Evolutionary conservation across 2,113 vertebrate genomes (phyloP).

Genomic region (Paracyprichromis sp.): DNA sequence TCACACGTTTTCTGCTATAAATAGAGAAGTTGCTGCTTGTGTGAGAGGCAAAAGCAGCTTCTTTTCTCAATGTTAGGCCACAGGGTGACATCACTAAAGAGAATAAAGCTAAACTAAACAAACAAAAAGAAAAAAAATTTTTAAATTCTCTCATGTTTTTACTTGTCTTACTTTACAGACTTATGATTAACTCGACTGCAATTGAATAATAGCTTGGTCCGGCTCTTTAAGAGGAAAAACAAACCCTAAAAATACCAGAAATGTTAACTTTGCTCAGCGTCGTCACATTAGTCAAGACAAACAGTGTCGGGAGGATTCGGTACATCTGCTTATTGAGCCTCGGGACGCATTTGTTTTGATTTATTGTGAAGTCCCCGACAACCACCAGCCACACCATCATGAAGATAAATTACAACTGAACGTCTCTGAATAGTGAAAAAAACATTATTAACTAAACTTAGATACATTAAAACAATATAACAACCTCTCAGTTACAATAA

Average conservation of each 20-base stretch:
- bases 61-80: neutral
- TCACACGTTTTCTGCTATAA: neutral
- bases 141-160: neutral
- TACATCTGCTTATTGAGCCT: neutral
- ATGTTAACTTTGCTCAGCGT: neutral
- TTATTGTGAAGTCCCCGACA: neutral
- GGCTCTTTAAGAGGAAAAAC: neutral
- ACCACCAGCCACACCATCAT: neutral
- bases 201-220: fast-evolving
- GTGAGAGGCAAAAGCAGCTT: neutral
- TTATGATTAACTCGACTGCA: neutral
- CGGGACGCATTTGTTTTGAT: neutral
- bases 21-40: neutral
- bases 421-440: neutral
- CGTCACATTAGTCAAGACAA: neutral
- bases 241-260: neutral
- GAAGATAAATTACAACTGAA: neutral
- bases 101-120: neutral
- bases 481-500: neutral
- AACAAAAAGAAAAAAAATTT: neutral
- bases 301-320: fast-evolving
- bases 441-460: fast-evolving
- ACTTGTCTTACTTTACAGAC: neutral
- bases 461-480: neutral
- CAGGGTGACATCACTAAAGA: fast-evolving